phyloP scores from a whole-genome alignment of 2,888 invertebrate genomes.

The Temnothorax rugatulus region DNA sequence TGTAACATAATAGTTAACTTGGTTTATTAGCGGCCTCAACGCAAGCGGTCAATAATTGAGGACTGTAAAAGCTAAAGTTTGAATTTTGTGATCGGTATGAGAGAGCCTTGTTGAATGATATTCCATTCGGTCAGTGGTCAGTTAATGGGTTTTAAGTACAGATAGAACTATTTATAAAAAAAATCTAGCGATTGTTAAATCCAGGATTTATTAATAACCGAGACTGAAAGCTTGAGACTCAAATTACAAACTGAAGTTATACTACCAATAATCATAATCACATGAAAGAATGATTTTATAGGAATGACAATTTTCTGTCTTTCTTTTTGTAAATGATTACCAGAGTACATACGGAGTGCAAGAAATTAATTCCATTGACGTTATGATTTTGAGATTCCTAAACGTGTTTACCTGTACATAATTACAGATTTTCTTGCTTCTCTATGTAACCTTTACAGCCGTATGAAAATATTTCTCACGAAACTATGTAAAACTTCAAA shows the following conservation, averaged over 20 bases:
- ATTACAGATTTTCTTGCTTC: constrained; percentile 35
- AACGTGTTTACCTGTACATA: constrained; percentile 39
- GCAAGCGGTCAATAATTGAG: constrained; percentile 59
- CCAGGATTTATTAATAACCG: constrained; percentile 41
- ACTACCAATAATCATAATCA: constrained; percentile 54
- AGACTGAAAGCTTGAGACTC: constrained; percentile 63
- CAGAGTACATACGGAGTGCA: constrained; percentile 15
- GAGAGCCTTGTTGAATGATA: neutral
- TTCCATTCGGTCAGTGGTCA: neutral
- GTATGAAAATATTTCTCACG: neutral
- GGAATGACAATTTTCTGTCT: constrained; percentile 53
- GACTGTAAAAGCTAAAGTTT: constrained; percentile 57
- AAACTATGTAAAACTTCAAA: constrained; percentile 12
- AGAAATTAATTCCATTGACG: constrained; percentile 25
- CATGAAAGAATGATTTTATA: constrained; percentile 55
- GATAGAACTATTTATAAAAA: constrained; percentile 23
- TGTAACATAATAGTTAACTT: constrained; percentile 69
- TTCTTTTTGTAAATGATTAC: constrained; percentile 55
- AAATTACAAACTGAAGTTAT: constrained; percentile 56
- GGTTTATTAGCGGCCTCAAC: constrained; percentile 67
- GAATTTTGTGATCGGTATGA: constrained; percentile 30
- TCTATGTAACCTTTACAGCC: neutral
- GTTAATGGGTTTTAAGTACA: constrained; percentile 13
- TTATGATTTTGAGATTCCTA: constrained; percentile 29
- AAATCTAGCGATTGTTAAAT: constrained; percentile 48